Evolutionary conservation across 92 coral and sea anemone species (phyloP).

Genomic region (Actinostola sp.): DNA sequence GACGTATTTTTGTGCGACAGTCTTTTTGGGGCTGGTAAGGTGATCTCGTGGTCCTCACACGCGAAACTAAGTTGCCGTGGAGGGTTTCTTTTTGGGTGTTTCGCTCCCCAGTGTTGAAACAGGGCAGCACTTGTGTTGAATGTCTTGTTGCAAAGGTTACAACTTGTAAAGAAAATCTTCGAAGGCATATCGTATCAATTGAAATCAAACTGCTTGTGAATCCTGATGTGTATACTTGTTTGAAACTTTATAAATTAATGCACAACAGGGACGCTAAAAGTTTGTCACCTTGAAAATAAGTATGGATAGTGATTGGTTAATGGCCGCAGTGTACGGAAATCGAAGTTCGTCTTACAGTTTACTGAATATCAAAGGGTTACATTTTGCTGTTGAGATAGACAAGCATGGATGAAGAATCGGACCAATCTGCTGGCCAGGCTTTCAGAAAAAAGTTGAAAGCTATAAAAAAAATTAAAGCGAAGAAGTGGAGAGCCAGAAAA

Average conservation of each 20-base stretch:
- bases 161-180: background rate
- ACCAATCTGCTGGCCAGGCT: background rate
- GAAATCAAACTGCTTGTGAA: background rate
- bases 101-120: background rate
- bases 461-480: background rate
- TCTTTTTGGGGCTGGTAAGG: background rate
- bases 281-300: background rate
- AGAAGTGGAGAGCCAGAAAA: conserved; percentile 13
- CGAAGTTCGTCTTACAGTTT: background rate
- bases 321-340: background rate
- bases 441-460: background rate
- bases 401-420: background rate
- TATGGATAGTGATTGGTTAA: conserved; percentile 2
- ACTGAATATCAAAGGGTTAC: too few species aligned
- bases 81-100: background rate
- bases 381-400: background rate
- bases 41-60: background rate
- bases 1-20: too few species aligned
- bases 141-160: background rate
- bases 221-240: background rate
- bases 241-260: background rate
- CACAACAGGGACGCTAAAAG: too few species aligned
- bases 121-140: background rate
- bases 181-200: conserved; percentile 16
- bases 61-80: background rate